Base-by-base conservation (phyloP, 2,797 vertebrate genomes). In the Acestrorhynchus altus region DNA sequence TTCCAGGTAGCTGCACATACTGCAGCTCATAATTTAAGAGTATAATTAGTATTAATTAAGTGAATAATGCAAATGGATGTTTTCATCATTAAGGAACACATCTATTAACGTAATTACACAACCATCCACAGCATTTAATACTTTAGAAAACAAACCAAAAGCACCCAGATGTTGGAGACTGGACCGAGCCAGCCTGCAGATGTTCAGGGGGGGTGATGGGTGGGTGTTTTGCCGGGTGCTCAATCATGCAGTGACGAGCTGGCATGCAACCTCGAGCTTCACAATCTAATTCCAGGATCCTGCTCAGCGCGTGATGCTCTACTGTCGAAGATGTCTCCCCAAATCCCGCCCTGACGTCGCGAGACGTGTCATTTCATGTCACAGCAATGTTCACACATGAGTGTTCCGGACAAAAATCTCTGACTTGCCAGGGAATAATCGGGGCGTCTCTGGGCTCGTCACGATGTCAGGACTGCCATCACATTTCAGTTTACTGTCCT, bases 361-460 rank as follows among this genome's bases (percentile, higher is more conserved):
- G 24, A 72, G 40, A 72, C 26, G n/a, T 78, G 76, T 78, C 68
- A 78, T 66, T 65, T 57, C 26, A 64, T 78, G 68, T 72, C 68
- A 72, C 39, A 65, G 20, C 40, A 56, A 47, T 72, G 59, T 77
- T 78, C 68, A 72, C 76, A 57, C 35, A 56, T 24, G 60, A 72
- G 39, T 47, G 24, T 54, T n/a, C 47, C 22, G 26, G 39, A 66
- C 69, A 46, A 64, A 47, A 72, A 78, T 78, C 28, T 65, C 24
- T 71, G 46, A 78, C 76, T 72, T 65, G 76, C 59, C 57, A 63
- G 68, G 60, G 64, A 78, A 78, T 72, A 78, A 78, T 78, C 57
- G 47, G 20, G 71, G 67, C 59, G 60, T 71, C 68, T 77, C 68
- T 49, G 59, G 46, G 35, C 66, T 70, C 60, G 46, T 76, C 74